A percentile compares a stretch with the other conserved stretches of the same genome.
Conservation (phyloP, 2,888 invertebrate species). For the Ditylenchus weischeri region DNA sequence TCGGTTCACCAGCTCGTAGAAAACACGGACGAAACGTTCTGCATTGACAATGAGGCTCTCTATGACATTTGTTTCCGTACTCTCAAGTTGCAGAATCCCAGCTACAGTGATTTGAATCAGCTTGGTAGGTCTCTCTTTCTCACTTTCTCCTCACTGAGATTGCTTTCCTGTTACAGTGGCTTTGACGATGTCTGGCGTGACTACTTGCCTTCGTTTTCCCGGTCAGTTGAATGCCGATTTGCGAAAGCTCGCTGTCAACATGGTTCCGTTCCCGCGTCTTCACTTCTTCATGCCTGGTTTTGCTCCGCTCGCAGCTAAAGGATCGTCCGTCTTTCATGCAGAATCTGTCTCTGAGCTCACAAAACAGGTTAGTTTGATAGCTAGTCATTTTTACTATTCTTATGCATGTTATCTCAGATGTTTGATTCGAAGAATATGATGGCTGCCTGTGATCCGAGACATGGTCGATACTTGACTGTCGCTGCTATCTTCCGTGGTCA, state of each 20-base stretch:
- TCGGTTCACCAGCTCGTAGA: conserved; percentile 61
- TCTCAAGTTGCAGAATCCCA: conserved; percentile 69
- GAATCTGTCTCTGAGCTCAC: conserved; percentile 1
- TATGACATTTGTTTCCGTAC: conserved; percentile 67
- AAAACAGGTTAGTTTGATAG: conserved; percentile 63
- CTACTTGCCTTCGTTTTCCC: background rate
- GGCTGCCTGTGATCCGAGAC: conserved; percentile 51
- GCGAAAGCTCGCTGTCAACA: conserved; percentile 65
- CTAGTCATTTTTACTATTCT: too few relatives aligned
- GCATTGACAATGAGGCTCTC: conserved; percentile 64
- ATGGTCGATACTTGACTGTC: conserved; percentile 65
- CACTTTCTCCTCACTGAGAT: background rate
- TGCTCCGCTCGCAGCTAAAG: background rate
- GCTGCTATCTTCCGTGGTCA: conserved; percentile 66
- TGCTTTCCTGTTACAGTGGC: conserved; percentile 60
- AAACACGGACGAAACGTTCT: conserved; percentile 60
- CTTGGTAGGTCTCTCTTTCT: conserved; percentile 11
- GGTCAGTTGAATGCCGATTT: conserved; percentile 68
- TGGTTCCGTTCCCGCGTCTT: conserved; percentile 5
- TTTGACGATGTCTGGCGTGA: background rate
- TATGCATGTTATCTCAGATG: conserved; percentile 61
- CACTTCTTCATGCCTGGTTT: conserved; percentile 5
- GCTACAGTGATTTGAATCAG: conserved; percentile 68
- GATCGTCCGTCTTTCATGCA: background rate
- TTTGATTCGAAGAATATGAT: conserved; percentile 66